Evolutionary conservation across 2,888 invertebrate genomes (phyloP).

Genomic region (Tridacna crocea): DNA sequence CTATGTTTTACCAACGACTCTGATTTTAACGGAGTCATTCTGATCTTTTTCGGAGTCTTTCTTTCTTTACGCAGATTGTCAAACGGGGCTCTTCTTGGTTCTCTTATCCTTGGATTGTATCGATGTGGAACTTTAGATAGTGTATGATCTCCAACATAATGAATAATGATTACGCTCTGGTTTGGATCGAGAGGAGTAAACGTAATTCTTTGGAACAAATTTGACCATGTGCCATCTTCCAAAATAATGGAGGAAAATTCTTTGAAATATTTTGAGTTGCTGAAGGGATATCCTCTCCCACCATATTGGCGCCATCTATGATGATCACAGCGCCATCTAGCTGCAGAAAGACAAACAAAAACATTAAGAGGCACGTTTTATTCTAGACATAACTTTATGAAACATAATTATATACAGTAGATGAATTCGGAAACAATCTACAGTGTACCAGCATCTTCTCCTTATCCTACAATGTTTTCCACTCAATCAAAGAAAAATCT

Average conservation of each 20-base stretch:
- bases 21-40: not conserved
- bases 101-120: conserved; percentile 5
- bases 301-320: conserved; percentile 31
- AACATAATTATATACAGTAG: too few relatives aligned
- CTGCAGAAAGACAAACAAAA: not conserved
- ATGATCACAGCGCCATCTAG: conserved; percentile 25
- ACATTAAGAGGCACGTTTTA: not conserved
- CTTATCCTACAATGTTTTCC: too few relatives aligned
- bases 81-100: conserved; percentile 8
- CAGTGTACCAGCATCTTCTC: too few relatives aligned
- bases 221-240: not conserved
- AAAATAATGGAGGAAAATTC: conserved; percentile 24
- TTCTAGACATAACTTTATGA: too few relatives aligned
- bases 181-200: conserved; percentile 14
- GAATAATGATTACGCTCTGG: conserved; percentile 11
- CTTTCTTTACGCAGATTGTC: conserved; percentile 2
- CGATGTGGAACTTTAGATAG: conserved; percentile 23
- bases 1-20: not conserved
- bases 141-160: conserved; percentile 29
- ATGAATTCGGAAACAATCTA: too few relatives aligned
- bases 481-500: too few relatives aligned
- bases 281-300: conserved; percentile 7
- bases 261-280: conserved; percentile 21
- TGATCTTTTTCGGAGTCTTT: not conserved
- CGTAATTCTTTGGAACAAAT: conserved; percentile 17